Evolutionary conservation across 2,113 vertebrate genomes (phyloP), one percentile per base, ranked within the genome.

Genomic region (Salvelinus sp.): DNA sequence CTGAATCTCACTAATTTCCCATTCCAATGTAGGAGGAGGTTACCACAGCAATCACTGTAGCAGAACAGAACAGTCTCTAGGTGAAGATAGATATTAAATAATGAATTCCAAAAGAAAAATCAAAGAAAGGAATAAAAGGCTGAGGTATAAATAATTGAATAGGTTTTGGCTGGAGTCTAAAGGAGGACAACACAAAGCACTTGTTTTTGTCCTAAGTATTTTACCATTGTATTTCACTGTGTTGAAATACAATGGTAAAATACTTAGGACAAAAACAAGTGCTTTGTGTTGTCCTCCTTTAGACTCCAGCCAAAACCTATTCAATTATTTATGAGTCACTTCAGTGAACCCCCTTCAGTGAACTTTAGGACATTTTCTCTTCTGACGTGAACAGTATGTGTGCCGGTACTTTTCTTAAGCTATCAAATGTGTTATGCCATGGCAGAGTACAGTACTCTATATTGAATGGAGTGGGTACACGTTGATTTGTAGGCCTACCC

Each of bases 141-240:
- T 76, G 69, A 0, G 22, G 33, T 72, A 73, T 87, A 75, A 92
- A 92, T 90, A 77, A 88, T 91, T 88, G 75, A 87, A 73, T 57
- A 72, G 75, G 76, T 73, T 80, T 83, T 82, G 76, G 3, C 14
- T 54, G 79, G 81, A 66, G 74, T 80, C 76, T 75, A 57, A 47
- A 71, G 70, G 82, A 82, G 57, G 58, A 63, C 76, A 81, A 76
- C 76, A 73, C 25, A 70, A 73, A 78, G 79, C 81, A 67, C 70
- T 86, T 75, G 72, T 80, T 70, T 44, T 58, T 14, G 86, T 54
- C 73, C 76, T 79, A 75, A n/a, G 66, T 79, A 12, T 12, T 20
- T 57, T 33, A 65, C 7, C 25, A n/a, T 6, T 67, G 69, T 33
- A 77, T 69, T 33, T 48, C 6, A 16, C 47, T 10, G 64, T 7